Base-by-base conservation (phyloP, 1,140 invertebrate species). In the Lycorma delicatula region DNA sequence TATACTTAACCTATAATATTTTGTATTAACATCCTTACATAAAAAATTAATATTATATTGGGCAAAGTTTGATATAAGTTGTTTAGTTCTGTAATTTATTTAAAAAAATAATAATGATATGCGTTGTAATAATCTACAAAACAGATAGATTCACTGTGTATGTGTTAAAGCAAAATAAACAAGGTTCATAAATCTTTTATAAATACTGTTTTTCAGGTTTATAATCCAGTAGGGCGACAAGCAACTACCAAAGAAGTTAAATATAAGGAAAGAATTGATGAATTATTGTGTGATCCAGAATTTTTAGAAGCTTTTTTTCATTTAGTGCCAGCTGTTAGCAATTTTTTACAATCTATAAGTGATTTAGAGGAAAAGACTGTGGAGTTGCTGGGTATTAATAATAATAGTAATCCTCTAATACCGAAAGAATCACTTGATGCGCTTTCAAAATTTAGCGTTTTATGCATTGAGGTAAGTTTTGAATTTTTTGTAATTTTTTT, bases 361-460 rank as follows among this genome's bases (percentile, higher is more conserved):
- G 23, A 51, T 12, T 38, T 38, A 38, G n/a, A n/a, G n/a, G n/a
- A n/a, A n/a, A n/a, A n/a, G n/a, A n/a, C n/a, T n/a, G n/a, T n/a
- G n/a, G n/a, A n/a, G n/a, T n/a, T n/a, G n/a, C n/a, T n/a, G n/a
- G 18, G 36, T 38, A 38, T 13, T 5, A 18, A 13, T 66, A 65
- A 34, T 51, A 74, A 50, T 62, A 65, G 0, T 70, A 66, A 13
- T 67, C 70, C 34, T 63, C 73, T 54, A 60, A 64, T 81, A 26
- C 72, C 77, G 6, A 68, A 72, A 34, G 75, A 79, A 23, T 72
- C 76, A 52, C 60, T 70, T 1, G 74, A 77, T 56, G 78, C 83
- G 63, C 70, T 86, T 1, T 75, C 76, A 0, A 74, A 78, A 61
- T 83, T 87, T 67, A 74, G 75, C 49, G 69, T 83, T 2, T 57